Conservation (phyloP, 2,113 vertebrate species). For the Cavia aperea region DNA sequence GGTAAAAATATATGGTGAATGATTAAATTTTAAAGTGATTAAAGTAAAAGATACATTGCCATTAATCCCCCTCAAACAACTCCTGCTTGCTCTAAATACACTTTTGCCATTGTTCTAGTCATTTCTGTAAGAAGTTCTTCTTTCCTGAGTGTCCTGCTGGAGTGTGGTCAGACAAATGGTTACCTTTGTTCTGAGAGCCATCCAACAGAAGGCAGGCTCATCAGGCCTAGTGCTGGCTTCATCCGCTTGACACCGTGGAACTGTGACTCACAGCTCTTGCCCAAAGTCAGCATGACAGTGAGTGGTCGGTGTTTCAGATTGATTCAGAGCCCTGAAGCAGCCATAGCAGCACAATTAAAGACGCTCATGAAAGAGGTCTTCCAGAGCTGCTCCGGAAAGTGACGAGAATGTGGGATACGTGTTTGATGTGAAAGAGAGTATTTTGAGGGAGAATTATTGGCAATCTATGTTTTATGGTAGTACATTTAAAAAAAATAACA, state of each 20-base stretch:
- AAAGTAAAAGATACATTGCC: background rate
- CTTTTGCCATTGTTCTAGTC: background rate
- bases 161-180: background rate
- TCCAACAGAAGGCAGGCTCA: background rate
- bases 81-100: background rate
- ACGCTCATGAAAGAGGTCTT: background rate
- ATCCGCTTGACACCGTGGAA: background rate
- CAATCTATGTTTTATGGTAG: background rate
- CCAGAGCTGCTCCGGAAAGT: background rate
- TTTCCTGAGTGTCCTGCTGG: background rate
- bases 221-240: background rate
- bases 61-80: background rate
- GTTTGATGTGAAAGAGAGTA: background rate
- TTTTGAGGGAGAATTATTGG: background rate
- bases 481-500: background rate
- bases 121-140: background rate
- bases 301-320: background rate
- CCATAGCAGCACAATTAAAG: background rate
- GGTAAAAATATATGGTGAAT: background rate
- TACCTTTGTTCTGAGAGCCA: background rate
- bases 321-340: background rate
- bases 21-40: background rate
- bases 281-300: background rate
- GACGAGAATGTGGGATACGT: background rate
- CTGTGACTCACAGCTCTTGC: background rate